Evolutionary conservation across 2,113 vertebrate genomes (phyloP).

Genomic region (Amblyopsis rosae): DNA sequence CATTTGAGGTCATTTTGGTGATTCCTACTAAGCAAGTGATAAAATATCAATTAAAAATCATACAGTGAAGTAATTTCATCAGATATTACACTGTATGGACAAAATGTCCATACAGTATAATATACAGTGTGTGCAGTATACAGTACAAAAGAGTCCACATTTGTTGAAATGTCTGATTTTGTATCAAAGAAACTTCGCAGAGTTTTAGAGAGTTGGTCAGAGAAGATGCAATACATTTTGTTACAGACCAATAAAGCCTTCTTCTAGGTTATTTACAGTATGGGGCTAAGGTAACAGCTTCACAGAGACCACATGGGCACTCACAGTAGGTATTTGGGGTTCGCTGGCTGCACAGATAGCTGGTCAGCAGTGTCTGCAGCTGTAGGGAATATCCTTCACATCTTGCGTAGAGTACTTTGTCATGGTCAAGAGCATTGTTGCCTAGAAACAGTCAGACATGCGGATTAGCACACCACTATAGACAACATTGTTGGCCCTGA

Average conservation of each 20-base stretch:
- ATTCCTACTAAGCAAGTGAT: too few relatives aligned
- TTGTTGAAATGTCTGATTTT: too few relatives aligned
- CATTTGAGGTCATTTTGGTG: too few relatives aligned
- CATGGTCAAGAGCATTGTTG: conserved; percentile 91
- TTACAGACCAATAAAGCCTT: not conserved
- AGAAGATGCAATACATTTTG: not conserved
- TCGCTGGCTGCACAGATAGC: conserved; percentile 85
- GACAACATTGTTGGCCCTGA: too few relatives aligned
- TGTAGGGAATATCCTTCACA: conserved; percentile 83
- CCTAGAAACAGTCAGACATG: conserved; percentile 71
- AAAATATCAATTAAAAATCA: too few relatives aligned
- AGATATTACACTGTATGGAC: too few relatives aligned
- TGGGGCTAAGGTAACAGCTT: not conserved
- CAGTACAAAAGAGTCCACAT: too few relatives aligned
- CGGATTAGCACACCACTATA: conserved; percentile 32
- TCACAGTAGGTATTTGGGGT: conserved; percentile 85
- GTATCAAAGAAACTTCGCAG: too few relatives aligned
- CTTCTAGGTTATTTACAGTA: too few relatives aligned
- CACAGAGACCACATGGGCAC: conserved; percentile 36
- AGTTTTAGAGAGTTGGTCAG: not conserved
- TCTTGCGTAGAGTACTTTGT: conserved; percentile 85
- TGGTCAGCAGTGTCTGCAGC: conserved; percentile 82
- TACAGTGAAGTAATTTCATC: too few relatives aligned
- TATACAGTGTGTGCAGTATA: too few relatives aligned
- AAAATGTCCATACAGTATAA: too few relatives aligned